Conservation (phyloP, 2,797 vertebrate species). For the Momotus momota region DNA sequence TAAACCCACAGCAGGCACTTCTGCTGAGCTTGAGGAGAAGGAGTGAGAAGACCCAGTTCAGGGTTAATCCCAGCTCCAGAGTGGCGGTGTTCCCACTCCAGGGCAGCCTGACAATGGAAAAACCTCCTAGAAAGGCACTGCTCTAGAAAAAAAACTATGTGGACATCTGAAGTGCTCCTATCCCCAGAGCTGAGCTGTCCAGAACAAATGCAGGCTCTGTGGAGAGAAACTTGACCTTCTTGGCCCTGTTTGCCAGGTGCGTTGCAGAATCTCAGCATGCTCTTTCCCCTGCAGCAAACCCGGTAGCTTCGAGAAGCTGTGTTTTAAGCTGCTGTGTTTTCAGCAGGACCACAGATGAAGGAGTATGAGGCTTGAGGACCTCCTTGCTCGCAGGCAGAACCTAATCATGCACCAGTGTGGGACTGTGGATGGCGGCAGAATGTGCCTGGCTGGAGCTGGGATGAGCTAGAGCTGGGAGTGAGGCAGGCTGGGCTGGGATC, state of each 20-base stretch:
- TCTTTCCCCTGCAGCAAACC: not conserved
- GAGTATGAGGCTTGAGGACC: too few species aligned
- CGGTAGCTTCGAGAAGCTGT: not conserved
- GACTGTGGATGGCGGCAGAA: fast-evolving
- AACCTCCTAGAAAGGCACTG: not conserved
- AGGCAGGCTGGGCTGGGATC: not conserved
- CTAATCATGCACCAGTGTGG: fast-evolving
- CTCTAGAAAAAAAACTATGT: not conserved
- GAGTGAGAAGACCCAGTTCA: not conserved
- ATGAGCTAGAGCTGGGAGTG: not conserved
- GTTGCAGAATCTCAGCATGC: not conserved
- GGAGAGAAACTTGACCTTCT: not conserved
- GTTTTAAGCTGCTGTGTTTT: not conserved
- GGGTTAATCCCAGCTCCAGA: not conserved
- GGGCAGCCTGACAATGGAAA: not conserved
- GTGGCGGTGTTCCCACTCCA: not conserved
- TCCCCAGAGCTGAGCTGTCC: not conserved
- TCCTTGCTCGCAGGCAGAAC: not conserved
- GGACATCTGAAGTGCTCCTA: not conserved
- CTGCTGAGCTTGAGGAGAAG: not conserved
- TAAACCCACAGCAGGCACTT: not conserved
- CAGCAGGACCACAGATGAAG: not conserved
- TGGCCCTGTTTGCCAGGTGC: not conserved
- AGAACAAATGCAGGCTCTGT: not conserved
- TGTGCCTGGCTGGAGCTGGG: not conserved